These are phyloP conservation scores for Gastracanthus pulcherrimus DNA, from an alignment of 2,888 invertebrate species.

Conservation along the genomic window DNA sequence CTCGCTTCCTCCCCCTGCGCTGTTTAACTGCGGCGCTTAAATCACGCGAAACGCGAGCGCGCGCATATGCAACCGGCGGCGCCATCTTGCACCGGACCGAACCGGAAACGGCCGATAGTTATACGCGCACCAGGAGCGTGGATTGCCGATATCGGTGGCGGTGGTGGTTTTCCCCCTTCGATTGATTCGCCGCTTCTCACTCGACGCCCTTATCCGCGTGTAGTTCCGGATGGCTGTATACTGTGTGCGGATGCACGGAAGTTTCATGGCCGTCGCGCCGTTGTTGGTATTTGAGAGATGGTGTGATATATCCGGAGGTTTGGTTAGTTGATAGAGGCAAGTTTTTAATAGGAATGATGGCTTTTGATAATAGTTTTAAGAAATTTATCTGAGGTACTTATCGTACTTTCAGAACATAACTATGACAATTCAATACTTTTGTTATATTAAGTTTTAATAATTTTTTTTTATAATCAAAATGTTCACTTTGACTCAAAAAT, in stretches of 20 bases:
- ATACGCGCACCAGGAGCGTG: conserved; percentile 69
- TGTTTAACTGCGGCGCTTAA: conserved; percentile 46
- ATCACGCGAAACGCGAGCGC: conserved; percentile 40
- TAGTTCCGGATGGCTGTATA: not conserved
- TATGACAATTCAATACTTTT: too few relatives aligned
- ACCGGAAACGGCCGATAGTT: conserved; percentile 77
- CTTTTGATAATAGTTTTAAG: too few relatives aligned
- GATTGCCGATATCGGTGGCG: conserved; percentile 70
- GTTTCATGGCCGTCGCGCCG: not conserved
- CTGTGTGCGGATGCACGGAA: not conserved
- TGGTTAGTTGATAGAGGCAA: too few relatives aligned
- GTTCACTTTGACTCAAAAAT: too few relatives aligned
- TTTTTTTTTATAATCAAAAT: too few relatives aligned
- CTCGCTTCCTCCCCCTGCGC: conserved; percentile 28
- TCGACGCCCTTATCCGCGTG: conserved; percentile 36
- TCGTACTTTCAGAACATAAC: too few relatives aligned
- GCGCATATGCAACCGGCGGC: conserved; percentile 61
- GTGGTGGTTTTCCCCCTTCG: not conserved
- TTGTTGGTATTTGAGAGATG: not conserved
- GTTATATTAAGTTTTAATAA: too few relatives aligned
- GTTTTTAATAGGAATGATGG: too few relatives aligned
- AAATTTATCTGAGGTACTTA: too few relatives aligned
- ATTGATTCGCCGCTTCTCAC: conserved; percentile 46
- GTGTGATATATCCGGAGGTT: not conserved
- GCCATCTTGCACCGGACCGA: conserved; percentile 74